A percentile compares a stretch with the other conserved stretches of the same genome.
Evolutionary conservation across 23 tunicate genomes (phyloP).

Genomic region (Ciona savignyi): DNA sequence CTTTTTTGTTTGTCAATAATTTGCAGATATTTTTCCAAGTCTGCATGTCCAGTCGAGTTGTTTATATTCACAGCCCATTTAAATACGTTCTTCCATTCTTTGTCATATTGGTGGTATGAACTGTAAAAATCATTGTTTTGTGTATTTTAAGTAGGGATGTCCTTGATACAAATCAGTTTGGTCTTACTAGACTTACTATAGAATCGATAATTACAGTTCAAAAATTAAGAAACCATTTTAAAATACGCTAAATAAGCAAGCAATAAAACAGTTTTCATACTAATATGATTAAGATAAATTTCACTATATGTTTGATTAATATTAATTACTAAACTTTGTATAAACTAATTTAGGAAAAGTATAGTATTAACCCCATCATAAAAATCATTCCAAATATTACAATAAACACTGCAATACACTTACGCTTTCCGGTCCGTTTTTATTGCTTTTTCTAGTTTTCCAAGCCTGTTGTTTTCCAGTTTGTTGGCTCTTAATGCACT

Average conservation of each 20-base stretch:
- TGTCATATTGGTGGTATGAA: neutral
- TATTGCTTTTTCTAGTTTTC: constrained; percentile 10
- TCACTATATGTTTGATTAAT: too few relatives aligned
- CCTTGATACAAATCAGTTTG: too few relatives aligned
- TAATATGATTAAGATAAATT: too few relatives aligned
- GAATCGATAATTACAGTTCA: neutral
- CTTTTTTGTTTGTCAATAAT: neutral
- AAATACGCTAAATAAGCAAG: neutral
- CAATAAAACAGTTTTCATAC: too few relatives aligned
- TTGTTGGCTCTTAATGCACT: constrained; percentile 50
- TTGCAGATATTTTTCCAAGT: constrained; percentile 30
- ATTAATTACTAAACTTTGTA: too few relatives aligned
- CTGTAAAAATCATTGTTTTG: neutral
- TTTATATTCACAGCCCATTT: constrained; percentile 42
- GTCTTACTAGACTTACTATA: neutral
- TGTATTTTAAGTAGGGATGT: too few relatives aligned
- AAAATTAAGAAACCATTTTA: neutral
- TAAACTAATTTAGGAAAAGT: too few relatives aligned
- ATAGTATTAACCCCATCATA: too few relatives aligned
- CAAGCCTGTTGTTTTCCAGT: constrained; percentile 38
- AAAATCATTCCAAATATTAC: neutral
- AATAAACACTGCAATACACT: too few relatives aligned
- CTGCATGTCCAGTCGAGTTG: constrained; percentile 35
- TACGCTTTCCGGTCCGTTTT: constrained; percentile 2
- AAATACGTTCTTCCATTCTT: constrained; percentile 36